Conservation (phyloP, 2,888 invertebrate genomes). For the Dicyrtoma fusca region DNA sequence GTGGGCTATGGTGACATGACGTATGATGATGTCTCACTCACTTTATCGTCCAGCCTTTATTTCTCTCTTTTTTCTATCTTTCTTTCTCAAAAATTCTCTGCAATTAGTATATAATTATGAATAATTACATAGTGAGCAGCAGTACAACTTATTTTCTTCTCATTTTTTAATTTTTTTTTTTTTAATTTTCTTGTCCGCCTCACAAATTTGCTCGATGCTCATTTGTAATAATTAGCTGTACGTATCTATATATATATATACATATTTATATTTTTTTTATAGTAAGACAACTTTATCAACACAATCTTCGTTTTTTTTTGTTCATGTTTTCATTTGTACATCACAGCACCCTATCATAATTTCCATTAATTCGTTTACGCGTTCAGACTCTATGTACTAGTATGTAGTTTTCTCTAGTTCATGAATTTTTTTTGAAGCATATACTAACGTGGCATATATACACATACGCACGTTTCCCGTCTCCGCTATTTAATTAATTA, state of each 20-base stretch:
- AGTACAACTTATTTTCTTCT: neutral
- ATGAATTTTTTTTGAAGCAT: neutral
- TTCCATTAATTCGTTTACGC: too few species aligned
- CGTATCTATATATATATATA: conserved; percentile 5
- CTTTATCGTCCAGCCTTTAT: conserved; percentile 37
- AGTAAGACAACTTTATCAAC: neutral
- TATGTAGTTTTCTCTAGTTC: neutral
- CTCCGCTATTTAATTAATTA: too few species aligned
- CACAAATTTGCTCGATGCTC: conserved; percentile 28
- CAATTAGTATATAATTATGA: conserved; percentile 1
- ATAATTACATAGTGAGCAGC: neutral
- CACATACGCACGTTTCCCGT: too few species aligned
- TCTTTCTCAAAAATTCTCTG: conserved; percentile 10
- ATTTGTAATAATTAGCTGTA: conserved; percentile 4
- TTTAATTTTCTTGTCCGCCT: conserved; percentile 26
- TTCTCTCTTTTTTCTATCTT: conserved; percentile 31
- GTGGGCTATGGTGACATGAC: conserved; percentile 99
- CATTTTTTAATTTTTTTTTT: neutral
- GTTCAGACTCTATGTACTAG: too few species aligned
- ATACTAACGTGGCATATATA: too few species aligned
- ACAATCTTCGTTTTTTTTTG: too few species aligned
- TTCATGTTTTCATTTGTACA: too few species aligned
- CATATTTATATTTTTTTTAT: conserved; percentile 1
- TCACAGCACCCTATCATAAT: too few species aligned
- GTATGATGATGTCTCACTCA: conserved; percentile 63